Base-by-base conservation (phyloP, 1,140 invertebrate species). In the Ladona fulva region DNA sequence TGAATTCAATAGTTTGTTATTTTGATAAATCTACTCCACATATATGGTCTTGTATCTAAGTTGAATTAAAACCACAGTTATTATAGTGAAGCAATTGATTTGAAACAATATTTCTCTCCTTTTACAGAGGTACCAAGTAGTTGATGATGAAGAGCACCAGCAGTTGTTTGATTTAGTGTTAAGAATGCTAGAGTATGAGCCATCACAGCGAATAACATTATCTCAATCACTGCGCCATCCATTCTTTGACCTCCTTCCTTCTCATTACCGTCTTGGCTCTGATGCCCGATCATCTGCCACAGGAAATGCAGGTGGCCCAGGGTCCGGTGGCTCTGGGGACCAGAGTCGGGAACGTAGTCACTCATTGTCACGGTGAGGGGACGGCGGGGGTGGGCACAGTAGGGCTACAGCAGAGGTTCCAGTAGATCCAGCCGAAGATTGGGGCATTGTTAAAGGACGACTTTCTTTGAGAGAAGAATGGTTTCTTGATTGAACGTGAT, bases 151-250 rank as follows among this genome's bases (percentile, higher is more conserved):
- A 78, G 97, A 99, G 81, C 95, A 98, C 85, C 89, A 92, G 78
- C 91, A 96, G 82, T 86, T 99, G 80, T 99, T 99, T 86, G 95
- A 99, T 83, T 87, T 99, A 79, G 94, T 99, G 80, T 89, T 92
- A 80, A 91, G 92, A 85, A 99, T 99, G 97, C 86, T 99, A 82
- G 96, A 99, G 79, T 99, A 99, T 86, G 96, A 99, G 82, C 97
- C 97, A 25, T 89, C 90, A 16, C 91, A 95, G 82, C 89, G 98
- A 74, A 94, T 99, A 80, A 93, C 93, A 76, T 87, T 99, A 79
- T 89, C 90, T 44, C 96, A 99, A 80, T 94, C 97, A 8, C 85
- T 99, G 79, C 86, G 90, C 37, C 97, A 99, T 88, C 92, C 94
- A 24, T 99, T 98, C 88, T 99, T 99, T 85, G 91, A 91, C 80